Evolutionary conservation across 2,113 vertebrate species (phyloP), one percentile per base, ranked within the genome.

Genomic region (Pterocles burchelli): DNA sequence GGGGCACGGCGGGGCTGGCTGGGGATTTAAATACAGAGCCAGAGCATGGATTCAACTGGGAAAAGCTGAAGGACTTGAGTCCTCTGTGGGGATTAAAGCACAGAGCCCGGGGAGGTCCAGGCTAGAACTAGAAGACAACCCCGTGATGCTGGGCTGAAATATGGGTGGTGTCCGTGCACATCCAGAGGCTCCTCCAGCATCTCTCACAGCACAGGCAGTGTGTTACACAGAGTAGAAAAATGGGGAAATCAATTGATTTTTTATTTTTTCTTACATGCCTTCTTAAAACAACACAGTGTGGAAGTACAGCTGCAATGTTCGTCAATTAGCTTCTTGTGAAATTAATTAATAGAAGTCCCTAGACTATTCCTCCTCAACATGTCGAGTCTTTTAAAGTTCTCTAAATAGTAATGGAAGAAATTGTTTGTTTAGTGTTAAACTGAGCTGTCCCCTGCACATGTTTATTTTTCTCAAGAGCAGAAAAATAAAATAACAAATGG

Each of bases 161-260:
- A 17, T 61, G 63, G 57, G 16, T 14, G 68, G 33, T 68, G 72
- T 41, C 72, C 25, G 34, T 2, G 46, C 2, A 20, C 46, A n/a
- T 17, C 31, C 79, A 18, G 19, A 28, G 63, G 43, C 72, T 49
- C 26, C 70, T 59, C 63, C 28, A 51, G 43, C 52, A 38, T 11
- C 79, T 17, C 65, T 45, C 1, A 0, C 70, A 51, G 65, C 51
- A 38, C 7, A n/a, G 58, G 10, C 48, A 11, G 5, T 7, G 22
- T 10, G 17, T 10, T 66, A 62, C 34, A n/a, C 0, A 0, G 31
- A 73, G 28, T 0, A 58, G 45, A 59, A 63, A 80, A 70, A 46
- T 5, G 33, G 31, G 49, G 31, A 48, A 86, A 77, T 7, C 51
- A 51, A 54, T 26, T 25, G 51, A 67, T 61, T 62, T 22, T n/a